Percentiles rank a stretch among this genome's conserved stretches.
Evolutionary conservation across 2,888 invertebrate species (phyloP).

Genomic region (Drosophila peninsularis): DNA sequence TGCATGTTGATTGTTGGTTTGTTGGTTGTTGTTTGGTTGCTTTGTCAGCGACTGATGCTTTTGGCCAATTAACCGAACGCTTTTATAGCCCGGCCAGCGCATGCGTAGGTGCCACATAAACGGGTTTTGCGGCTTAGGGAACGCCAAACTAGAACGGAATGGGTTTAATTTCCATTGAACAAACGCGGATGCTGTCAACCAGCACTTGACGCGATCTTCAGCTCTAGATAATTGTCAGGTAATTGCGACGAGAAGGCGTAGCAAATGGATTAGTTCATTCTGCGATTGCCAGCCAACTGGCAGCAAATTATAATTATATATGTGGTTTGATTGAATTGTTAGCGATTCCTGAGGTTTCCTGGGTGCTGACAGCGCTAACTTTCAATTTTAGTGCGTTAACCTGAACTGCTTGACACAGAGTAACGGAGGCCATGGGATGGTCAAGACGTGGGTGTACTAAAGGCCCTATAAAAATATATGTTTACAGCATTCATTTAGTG

Average conservation of each 20-base stretch:
- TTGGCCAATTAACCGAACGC: slow-evolving; percentile 35
- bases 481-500: too few species aligned
- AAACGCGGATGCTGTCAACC: slow-evolving; percentile 56
- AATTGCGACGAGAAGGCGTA: slow-evolving; percentile 41
- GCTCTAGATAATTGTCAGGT: slow-evolving; percentile 25
- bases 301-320: slow-evolving; percentile 7
- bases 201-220: slow-evolving; percentile 36
- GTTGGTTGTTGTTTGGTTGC: slow-evolving; percentile 24
- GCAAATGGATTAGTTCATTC: slow-evolving; percentile 49
- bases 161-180: slow-evolving; percentile 14
- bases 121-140: slow-evolving; percentile 42
- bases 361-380: slow-evolving; percentile 5
- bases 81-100: slow-evolving; percentile 41
- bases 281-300: not conserved
- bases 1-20: slow-evolving; percentile 46
- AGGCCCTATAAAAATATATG: too few species aligned
- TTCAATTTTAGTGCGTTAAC: not conserved
- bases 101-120: slow-evolving; percentile 33
- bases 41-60: slow-evolving; percentile 49
- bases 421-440: not conserved
- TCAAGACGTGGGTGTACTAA: too few species aligned
- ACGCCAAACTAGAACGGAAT: slow-evolving; percentile 48
- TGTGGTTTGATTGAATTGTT: not conserved
- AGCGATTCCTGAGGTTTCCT: not conserved
- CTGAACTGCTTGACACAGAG: not conserved